Base-by-base conservation (phyloP, 2,888 invertebrate genomes). In the Mantis religiosa region DNA sequence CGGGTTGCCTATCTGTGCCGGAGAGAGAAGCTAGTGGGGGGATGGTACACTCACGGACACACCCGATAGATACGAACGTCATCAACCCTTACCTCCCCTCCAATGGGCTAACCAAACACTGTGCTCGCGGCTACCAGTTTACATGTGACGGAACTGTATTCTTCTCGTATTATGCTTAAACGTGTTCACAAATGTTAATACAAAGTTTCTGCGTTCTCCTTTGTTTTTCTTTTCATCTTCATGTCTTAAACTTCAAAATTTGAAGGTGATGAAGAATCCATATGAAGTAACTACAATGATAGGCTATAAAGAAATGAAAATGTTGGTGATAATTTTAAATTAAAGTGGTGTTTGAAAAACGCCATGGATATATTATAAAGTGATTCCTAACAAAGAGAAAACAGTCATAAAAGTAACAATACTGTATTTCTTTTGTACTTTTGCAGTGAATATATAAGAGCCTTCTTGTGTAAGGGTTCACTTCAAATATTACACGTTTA, bases 1-100 rank as follows among this genome's bases (percentile, higher is more conserved):
- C 30, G 54, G 86, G 86, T 86, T 86, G 86, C 86, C 54, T 86
- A 86, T 71, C 54, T 81, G 86, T n/a, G 30, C 86, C 54, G 54
- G 85, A 28, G 85, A 85, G 47, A 85, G 85, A n/a, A 41, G 28
- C 47, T 28, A 25, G 12, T 15, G 28, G 81, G 81, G 86, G 86
- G 86, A 81, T 86, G 86, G 81, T 25, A 81, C 30, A 71, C 28
- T 28, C 81, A 86, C 54, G 28, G 86, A 81, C 86, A 86, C 81
- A 86, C 81, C 86, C 86, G 86, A 6, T 71, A 85, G 28, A 25
- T 71, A 71, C 54, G 54, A 71, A 71, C 54, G 54, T 71, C 54
- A 71, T 71, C 30, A 47, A 47, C 85, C 86, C 81, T 28, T 28
- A 28, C 86, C 15, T 81, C 30, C 81, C 25, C 12, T 47, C 28